phyloP scores from a whole-genome alignment of 92 coral and sea anemone genomes.

The Phenganax marumi region DNA sequence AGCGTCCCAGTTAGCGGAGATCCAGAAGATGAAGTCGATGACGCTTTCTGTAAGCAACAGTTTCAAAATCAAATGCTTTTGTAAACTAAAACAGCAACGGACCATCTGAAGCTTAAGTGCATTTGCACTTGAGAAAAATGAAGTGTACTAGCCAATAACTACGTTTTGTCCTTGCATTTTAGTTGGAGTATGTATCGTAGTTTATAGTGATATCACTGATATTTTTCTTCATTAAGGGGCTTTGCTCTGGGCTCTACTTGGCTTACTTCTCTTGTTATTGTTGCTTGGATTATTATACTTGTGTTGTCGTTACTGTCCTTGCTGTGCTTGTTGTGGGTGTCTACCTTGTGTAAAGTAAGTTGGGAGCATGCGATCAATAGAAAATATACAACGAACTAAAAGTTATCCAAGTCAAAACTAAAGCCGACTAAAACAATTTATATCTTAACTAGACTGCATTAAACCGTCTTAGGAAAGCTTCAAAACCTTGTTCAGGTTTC shows the following conservation, averaged over 20 bases:
- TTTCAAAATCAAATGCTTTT: not conserved
- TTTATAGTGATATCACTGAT: no score
- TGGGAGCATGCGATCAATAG: not conserved
- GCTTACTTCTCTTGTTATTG: constrained; percentile 14
- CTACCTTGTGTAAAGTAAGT: constrained; percentile 34
- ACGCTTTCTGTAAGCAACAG: constrained; percentile 26
- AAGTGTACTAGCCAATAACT: no score
- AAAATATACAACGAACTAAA: no score
- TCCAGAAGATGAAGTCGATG: constrained; percentile 23
- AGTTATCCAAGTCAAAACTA: no score
- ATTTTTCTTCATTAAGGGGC: constrained; percentile 7
- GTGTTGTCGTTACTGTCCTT: constrained; percentile 40
- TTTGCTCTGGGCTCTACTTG: constrained; percentile 25
- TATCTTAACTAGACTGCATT: no score
- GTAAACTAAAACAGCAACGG: not conserved
- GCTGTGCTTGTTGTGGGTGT: constrained; percentile 37
- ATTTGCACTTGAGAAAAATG: no score
- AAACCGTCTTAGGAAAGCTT: no score
- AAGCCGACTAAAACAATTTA: no score
- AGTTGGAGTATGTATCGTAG: no score
- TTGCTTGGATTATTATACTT: constrained; percentile 31
- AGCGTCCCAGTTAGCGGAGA: not conserved
- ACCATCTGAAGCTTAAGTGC: not conserved
- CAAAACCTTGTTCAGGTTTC: not conserved
- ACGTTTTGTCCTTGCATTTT: no score